Percentiles rank a stretch among this genome's conserved stretches.
phyloP scores from a whole-genome alignment of 2,797 vertebrate species.

The Gallinago nigripennis region DNA sequence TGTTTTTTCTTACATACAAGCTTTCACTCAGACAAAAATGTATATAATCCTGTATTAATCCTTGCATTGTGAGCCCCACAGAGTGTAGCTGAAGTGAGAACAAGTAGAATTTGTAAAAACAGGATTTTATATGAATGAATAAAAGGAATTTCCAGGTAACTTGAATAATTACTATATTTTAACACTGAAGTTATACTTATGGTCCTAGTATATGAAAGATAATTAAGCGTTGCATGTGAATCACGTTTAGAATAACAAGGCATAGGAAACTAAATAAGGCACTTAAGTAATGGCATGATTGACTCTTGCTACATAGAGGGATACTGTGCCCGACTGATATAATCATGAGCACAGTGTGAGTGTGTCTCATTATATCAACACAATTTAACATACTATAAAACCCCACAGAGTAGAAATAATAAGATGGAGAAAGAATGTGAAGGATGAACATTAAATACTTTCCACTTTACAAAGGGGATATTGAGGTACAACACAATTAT shows the following conservation, averaged over 20 bases:
- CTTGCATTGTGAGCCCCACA: not conserved
- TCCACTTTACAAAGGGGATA: not conserved
- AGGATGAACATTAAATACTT: slow-evolving; percentile 21
- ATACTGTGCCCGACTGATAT: not conserved
- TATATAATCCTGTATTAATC: not conserved
- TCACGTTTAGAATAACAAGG: slow-evolving; percentile 13
- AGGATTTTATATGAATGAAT: not conserved
- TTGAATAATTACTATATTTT: slow-evolving; percentile 24
- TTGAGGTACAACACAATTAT: not conserved
- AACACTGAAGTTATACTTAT: slow-evolving; percentile 11
- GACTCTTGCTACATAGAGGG: not conserved
- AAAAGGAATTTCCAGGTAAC: not conserved
- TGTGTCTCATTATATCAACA: slow-evolving; percentile 42
- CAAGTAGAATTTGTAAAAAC: slow-evolving; percentile 14
- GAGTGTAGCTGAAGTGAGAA: not conserved
- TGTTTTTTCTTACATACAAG: not conserved
- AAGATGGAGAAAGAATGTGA: not conserved
- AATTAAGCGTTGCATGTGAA: not conserved
- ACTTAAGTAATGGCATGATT: not conserved
- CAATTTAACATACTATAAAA: slow-evolving; percentile 13
- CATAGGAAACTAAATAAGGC: slow-evolving; percentile 38
- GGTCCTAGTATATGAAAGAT: not conserved
- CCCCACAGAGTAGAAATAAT: slow-evolving; percentile 29
- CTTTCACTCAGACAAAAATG: not conserved
- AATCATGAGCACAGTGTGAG: slow-evolving; percentile 7